Percentiles rank a stretch among this genome's conserved stretches.
Evolutionary conservation across 1,140 invertebrate genomes (phyloP).

Genomic region (Musca vetustissima): DNA sequence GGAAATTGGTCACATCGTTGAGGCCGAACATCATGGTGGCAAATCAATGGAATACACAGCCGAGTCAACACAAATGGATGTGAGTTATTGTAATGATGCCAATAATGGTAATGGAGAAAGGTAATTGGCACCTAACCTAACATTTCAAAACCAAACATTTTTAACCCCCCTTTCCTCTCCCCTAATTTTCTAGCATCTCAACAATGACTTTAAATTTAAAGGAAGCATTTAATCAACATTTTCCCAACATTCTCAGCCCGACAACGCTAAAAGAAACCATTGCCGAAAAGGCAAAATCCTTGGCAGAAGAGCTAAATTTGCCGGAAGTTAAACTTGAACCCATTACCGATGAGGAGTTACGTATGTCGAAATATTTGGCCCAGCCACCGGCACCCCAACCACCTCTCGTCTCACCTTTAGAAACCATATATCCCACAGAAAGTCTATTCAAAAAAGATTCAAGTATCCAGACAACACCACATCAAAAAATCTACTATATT

Average conservation of each 20-base stretch:
- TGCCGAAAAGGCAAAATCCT: conserved; percentile 37
- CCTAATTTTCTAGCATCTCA: background rate
- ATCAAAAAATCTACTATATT: conserved; percentile 26
- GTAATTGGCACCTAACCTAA: background rate
- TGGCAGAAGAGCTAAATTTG: conserved; percentile 42
- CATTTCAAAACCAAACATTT: too few species aligned
- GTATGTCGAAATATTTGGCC: conserved; percentile 27
- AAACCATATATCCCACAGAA: conserved; percentile 23
- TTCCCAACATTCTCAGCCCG: conserved; percentile 43
- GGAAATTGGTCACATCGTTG: conserved; percentile 44
- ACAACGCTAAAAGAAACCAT: conserved; percentile 39
- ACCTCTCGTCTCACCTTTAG: conserved; percentile 4
- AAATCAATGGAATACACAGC: conserved; percentile 34
- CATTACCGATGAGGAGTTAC: conserved; percentile 33
- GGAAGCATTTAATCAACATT: conserved; percentile 32
- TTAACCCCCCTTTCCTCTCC: too few species aligned
- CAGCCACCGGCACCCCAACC: conserved; percentile 19
- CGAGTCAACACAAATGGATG: conserved; percentile 46
- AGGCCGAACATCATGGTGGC: background rate
- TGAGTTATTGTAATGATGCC: conserved; percentile 42
- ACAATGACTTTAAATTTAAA: background rate
- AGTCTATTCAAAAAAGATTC: conserved; percentile 33
- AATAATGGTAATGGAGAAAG: conserved; percentile 23
- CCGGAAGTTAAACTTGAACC: conserved; percentile 37
- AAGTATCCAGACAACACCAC: conserved; percentile 36